Evolutionary conservation across 2,113 vertebrate genomes (phyloP).

Genomic region (Pipa parva): DNA sequence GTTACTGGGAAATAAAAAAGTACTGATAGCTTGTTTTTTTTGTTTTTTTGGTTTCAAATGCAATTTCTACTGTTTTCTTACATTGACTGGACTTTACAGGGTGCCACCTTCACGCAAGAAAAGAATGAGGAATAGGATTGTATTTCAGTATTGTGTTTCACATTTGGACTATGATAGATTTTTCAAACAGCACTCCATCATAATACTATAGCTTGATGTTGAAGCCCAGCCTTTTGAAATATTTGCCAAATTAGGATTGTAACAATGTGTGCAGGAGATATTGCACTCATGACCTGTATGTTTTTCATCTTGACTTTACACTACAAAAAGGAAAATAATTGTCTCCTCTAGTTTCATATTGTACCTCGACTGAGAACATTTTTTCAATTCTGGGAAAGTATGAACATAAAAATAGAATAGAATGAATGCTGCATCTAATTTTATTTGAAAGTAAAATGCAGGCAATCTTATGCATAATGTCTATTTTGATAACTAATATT

Average conservation of each 20-base stretch:
- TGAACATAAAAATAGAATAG: slow-evolving; percentile 12
- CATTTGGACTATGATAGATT: slow-evolving; percentile 42
- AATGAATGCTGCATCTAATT: slow-evolving; percentile 9
- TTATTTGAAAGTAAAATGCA: slow-evolving; percentile 15
- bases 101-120: slow-evolving; percentile 33
- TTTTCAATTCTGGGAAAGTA: slow-evolving; percentile 25
- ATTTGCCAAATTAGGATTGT: slow-evolving; percentile 43
- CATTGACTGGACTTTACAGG: slow-evolving; percentile 39
- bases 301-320: slow-evolving; percentile 42
- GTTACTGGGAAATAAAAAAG: slow-evolving; percentile 30
- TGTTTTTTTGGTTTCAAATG: slow-evolving; percentile 36
- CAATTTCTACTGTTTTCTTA: slow-evolving; percentile 40
- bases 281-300: slow-evolving; percentile 38
- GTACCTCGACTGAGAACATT: slow-evolving; percentile 37
- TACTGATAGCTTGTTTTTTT: slow-evolving; percentile 35
- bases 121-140: slow-evolving; percentile 40
- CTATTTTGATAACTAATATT: too few relatives aligned
- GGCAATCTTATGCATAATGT: too few relatives aligned
- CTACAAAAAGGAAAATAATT: slow-evolving; percentile 44
- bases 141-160: slow-evolving; percentile 42
- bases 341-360: slow-evolving; percentile 41
- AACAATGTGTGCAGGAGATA: slow-evolving; percentile 41
- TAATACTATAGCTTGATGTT: slow-evolving; percentile 43
- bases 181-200: slow-evolving; percentile 43
- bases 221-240: slow-evolving; percentile 36